Evolutionary conservation across 2,797 vertebrate species (phyloP).

Genomic region (Typhlichthys subterraneus): DNA sequence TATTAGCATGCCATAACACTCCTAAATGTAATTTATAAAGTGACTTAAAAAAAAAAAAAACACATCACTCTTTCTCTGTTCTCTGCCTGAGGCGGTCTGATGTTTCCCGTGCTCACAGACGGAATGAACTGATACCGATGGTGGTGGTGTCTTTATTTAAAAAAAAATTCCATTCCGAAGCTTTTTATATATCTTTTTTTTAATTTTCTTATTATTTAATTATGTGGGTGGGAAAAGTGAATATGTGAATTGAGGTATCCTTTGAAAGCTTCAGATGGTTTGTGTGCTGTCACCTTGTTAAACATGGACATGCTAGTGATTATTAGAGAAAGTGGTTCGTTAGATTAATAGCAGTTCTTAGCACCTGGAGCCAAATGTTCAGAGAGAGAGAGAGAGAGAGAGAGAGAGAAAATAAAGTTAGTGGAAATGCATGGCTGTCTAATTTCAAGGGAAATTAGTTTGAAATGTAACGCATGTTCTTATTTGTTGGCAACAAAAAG

Average conservation of each 20-base stretch:
- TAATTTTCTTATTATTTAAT: neutral
- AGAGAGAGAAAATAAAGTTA: neutral
- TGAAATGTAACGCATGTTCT: neutral
- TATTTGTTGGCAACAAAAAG: neutral
- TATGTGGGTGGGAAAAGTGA: neutral
- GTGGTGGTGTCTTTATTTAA: neutral
- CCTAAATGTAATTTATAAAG: constrained; percentile 2
- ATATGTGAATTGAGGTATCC: neutral
- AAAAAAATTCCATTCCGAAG: neutral
- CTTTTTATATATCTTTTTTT: neutral
- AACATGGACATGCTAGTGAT: neutral
- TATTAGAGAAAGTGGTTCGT: neutral
- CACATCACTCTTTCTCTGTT: neutral
- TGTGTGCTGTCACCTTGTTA: neutral
- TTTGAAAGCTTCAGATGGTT: neutral
- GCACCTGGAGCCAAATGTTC: too few species aligned
- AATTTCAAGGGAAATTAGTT: neutral
- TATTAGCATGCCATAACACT: neutral
- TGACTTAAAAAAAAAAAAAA: neutral
- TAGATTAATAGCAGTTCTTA: neutral
- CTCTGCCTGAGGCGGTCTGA: neutral
- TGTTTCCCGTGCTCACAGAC: neutral
- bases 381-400: neutral
- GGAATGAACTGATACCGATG: neutral
- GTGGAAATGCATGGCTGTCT: neutral